Evolutionary conservation across 2,113 vertebrate species (phyloP), one percentile per base, ranked within the genome.

Genomic region (Calidris pugnax): DNA sequence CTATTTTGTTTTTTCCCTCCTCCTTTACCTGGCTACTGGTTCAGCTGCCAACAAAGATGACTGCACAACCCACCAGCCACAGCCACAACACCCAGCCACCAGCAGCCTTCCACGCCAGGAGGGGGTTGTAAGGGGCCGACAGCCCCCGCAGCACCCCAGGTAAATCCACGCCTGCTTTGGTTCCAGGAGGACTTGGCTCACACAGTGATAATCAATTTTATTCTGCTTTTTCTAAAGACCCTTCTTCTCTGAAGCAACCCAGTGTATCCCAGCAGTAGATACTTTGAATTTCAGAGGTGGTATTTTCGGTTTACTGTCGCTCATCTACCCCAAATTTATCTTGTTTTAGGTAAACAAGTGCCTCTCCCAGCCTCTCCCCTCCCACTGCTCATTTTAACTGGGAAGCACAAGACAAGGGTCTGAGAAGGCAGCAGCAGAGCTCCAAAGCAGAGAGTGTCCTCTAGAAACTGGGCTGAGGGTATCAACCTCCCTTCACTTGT

Each of bases 1-100:
- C 62, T 30, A 20, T 32, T 56, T 57, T n/a, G n/a, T n/a, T 85
- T 35, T 26, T 10, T 12, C n/a, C 43, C 6, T 56, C 18, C 10
- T 35, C 45, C 30, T 93, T 66, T 47, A 27, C 17, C 39, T 57
- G 68, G n/a, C 23, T 47, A 8, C 39, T 3, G 2, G 6, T n/a
- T 73, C 37, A 74, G 41, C 56, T 85, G 51, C 45, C 87, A 53
- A n/a, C 24, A 73, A 24, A 79, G 53, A 4, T 5, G 20, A 32
- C 8, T 8, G 12, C 2, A 12, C 32, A 50, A 15, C n/a, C 32
- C 3, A 18, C 32, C n/a, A 86, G 76, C 24, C 51, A 8, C 62
- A 62, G 60, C 22, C 71, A 20, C n/a, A 9, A 6, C 39, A 51
- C 16, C 1, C 0, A 0, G 53, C 51, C 72, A 77, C 2, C 35